These are phyloP conservation scores for Nicator chloris DNA, from an alignment of 2,113 vertebrate species.

Conservation along the genomic window DNA sequence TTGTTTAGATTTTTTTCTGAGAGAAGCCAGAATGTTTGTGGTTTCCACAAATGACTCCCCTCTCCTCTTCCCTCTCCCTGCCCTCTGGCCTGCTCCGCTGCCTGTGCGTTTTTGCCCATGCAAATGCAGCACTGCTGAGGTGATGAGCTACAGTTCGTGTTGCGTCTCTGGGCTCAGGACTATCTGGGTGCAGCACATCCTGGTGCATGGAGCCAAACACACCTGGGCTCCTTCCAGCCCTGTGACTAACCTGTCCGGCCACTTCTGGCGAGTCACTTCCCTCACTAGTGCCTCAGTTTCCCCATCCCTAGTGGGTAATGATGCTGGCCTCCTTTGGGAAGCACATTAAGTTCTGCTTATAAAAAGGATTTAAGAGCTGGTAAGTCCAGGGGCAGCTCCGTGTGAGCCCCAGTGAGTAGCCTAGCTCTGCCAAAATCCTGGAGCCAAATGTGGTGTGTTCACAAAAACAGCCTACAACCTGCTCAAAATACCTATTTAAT, in stretches of 20 bases:
- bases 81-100: background rate
- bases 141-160: background rate
- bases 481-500: conserved; percentile 65
- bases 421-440: background rate
- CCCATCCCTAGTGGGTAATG: conserved; percentile 1
- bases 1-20: background rate
- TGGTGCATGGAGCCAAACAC: background rate
- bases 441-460: background rate
- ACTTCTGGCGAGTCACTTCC: conserved; percentile 19
- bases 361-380: background rate
- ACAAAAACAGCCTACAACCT: conserved; percentile 25
- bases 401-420: background rate
- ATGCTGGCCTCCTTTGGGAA: conserved; percentile 20
- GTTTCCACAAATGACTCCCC: conserved; percentile 1
- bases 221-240: conserved; percentile 15
- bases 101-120: background rate
- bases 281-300: conserved; percentile 40
- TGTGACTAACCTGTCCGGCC: background rate
- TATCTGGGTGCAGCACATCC: background rate
- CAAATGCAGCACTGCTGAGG: background rate
- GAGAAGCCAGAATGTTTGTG: background rate
- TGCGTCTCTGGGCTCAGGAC: background rate
- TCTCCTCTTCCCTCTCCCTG: conserved; percentile 6
- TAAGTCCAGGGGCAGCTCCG: background rate
- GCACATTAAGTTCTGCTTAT: conserved; percentile 9